Evolutionary conservation across 2,113 vertebrate species (phyloP).

Genomic region (Psettodes erumei): DNA sequence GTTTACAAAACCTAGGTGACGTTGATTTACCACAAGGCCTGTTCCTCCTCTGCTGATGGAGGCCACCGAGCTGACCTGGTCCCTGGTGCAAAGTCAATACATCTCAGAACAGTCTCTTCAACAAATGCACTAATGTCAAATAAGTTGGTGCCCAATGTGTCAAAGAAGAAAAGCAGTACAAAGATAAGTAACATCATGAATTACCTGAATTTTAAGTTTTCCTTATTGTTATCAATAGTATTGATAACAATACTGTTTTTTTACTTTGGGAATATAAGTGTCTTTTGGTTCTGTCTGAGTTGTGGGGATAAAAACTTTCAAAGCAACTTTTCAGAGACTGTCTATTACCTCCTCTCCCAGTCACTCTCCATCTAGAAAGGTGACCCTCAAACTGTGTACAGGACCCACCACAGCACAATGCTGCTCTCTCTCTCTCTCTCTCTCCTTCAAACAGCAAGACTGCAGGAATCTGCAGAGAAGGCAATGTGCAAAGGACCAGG

Average conservation of each 20-base stretch:
- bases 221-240: background rate
- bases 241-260: background rate
- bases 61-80: background rate
- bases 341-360: background rate
- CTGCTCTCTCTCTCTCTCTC: background rate
- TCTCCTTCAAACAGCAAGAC: slow-evolving; percentile 51
- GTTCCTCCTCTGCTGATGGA: background rate
- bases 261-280: background rate
- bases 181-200: too few species aligned
- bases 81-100: background rate
- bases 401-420: slow-evolving; percentile 1
- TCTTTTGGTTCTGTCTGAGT: background rate
- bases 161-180: background rate
- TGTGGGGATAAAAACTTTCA: slow-evolving; percentile 1
- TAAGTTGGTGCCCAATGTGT: background rate
- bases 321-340: background rate
- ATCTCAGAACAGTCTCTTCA: background rate
- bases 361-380: slow-evolving; percentile 33
- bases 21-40: too few species aligned
- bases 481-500: slow-evolving; percentile 21
- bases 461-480: slow-evolving; percentile 57
- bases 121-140: background rate
- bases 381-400: slow-evolving; percentile 47
- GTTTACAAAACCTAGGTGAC: too few species aligned
- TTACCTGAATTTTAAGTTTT: background rate